Evolutionary conservation across 2,888 invertebrate species (phyloP), one percentile per base, ranked within the genome.

Genomic region (Phaedon cochleariae): DNA sequence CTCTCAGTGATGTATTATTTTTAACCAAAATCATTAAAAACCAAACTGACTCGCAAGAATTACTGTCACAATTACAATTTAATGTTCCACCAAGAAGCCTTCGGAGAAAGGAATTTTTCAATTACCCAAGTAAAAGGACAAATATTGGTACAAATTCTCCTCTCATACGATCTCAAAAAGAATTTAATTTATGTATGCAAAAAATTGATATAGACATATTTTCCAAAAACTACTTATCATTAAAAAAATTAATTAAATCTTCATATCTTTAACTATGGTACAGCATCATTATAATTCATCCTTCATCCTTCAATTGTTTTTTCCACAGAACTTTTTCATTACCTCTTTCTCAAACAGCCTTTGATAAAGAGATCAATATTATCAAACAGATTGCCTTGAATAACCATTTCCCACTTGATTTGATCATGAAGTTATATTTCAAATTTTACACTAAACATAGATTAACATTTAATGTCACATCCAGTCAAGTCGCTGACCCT

Each of bases 1-100:
- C 49, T 20, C 49, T 49, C 49, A n/a, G 49, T 49, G 49, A 49
- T 21, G 22, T 49, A 20, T 49, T 21, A 49, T 49, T 49, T 20
- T n/a, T 49, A 21, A 49, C 49, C 20, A 21, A 49, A 20, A 49
- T 49, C 20, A 18, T 10, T 12, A 49, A 49, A 18, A 49, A 21
- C 5, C 49, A 49, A 49, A 49, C 21, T 21, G 21, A 49, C 49
- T 49, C 21, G 4, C 20, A 49, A 20, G 49, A 49, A 49, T 22
- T 49, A 49, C 21, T 49, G 21, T 21, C 49, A 49, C 49, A 21
- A 49, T 21, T 49, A 22, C 20, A 49, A 20, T 49, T 49, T n/a
- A 22, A 49, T 20, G 18, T 20, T 49, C 49, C 49, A 21, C n/a
- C 21, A n/a, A 49, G 49, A 21, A 49, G n/a, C 22, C 49, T 49